Evolutionary conservation across 1,140 invertebrate genomes (phyloP).

Genomic region (Zaprionus vittiger): DNA sequence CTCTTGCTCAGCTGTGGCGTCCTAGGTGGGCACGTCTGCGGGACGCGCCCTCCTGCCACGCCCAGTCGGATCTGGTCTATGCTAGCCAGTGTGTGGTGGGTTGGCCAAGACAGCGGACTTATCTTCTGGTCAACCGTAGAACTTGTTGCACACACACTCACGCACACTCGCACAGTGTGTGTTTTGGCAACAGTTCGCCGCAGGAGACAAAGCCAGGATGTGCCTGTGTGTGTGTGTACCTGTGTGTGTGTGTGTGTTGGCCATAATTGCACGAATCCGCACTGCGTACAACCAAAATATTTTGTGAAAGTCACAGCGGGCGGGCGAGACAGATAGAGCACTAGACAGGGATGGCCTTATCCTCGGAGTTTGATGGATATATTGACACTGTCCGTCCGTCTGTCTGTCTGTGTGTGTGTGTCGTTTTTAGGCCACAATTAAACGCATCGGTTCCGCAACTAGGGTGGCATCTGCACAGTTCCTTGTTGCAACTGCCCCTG

Average conservation of each 20-base stretch:
- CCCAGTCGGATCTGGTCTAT: slow-evolving; percentile 36
- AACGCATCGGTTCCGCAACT: slow-evolving; percentile 80
- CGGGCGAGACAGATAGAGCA: slow-evolving; percentile 17
- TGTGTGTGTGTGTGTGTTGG: not conserved
- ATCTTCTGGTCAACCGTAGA: slow-evolving; percentile 71
- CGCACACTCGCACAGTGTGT: slow-evolving; percentile 12
- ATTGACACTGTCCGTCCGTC: slow-evolving; percentile 28
- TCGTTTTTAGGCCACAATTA: slow-evolving; percentile 79
- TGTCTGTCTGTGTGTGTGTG: slow-evolving; percentile 20
- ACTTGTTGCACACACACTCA: slow-evolving; percentile 52
- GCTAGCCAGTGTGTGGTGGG: slow-evolving; percentile 54
- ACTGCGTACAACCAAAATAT: slow-evolving; percentile 83
- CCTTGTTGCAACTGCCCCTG: slow-evolving; percentile 9
- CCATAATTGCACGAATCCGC: slow-evolving; percentile 71
- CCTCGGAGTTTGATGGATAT: slow-evolving; percentile 70
- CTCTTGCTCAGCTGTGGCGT: slow-evolving; percentile 37
- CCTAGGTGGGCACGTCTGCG: slow-evolving; percentile 36
- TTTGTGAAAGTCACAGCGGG: slow-evolving; percentile 81
- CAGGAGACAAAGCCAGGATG: slow-evolving; percentile 44
- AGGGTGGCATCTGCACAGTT: slow-evolving; percentile 66
- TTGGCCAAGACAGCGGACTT: slow-evolving; percentile 60
- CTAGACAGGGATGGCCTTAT: slow-evolving; percentile 39
- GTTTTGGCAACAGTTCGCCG: slow-evolving; percentile 74
- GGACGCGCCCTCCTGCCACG: slow-evolving; percentile 60
- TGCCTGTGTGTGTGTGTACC: not conserved